Evolutionary conservation across 2,888 invertebrate genomes (phyloP).

Genomic region (Blastobasis adustella): DNA sequence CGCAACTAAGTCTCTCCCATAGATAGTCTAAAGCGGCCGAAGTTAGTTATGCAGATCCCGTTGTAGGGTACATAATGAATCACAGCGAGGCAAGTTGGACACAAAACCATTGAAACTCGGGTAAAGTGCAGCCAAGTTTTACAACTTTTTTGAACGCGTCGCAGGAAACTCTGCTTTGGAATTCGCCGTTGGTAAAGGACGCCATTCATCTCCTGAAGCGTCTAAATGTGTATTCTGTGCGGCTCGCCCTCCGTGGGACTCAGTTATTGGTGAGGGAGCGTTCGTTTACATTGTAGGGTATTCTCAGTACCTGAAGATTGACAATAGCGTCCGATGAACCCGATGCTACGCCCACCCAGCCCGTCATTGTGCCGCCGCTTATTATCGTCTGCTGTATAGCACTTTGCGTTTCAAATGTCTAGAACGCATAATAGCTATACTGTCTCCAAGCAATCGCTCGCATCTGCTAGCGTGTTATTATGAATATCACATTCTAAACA

Average conservation of each 20-base stretch:
- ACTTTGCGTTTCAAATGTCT: conserved; percentile 15
- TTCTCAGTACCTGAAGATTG: conserved; percentile 55
- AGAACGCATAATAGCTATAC: no score
- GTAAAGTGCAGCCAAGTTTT: conserved; percentile 26
- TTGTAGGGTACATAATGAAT: conserved; percentile 4
- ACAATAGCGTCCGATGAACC: conserved; percentile 67
- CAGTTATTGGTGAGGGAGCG: conserved; percentile 28
- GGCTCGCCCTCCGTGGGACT: conserved; percentile 24
- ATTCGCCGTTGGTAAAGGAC: conserved; percentile 35
- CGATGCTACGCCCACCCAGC: conserved; percentile 53
- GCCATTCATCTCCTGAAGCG: conserved; percentile 27
- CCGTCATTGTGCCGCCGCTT: conserved; percentile 52
- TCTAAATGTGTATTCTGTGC: conserved; percentile 34
- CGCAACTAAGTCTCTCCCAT: background rate
- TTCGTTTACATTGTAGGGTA: conserved; percentile 25
- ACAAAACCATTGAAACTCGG: conserved; percentile 17
- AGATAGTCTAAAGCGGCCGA: no score
- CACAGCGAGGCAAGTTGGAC: conserved; percentile 9
- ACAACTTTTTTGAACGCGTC: conserved; percentile 29
- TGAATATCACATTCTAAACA: background rate
- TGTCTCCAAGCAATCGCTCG: no score
- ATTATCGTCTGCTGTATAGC: conserved; percentile 51
- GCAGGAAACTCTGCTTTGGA: conserved; percentile 32
- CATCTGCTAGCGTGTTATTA: no score
- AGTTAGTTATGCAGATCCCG: no score